Base-by-base conservation (phyloP, 2,888 invertebrate species). In the Anticlea derivata region DNA sequence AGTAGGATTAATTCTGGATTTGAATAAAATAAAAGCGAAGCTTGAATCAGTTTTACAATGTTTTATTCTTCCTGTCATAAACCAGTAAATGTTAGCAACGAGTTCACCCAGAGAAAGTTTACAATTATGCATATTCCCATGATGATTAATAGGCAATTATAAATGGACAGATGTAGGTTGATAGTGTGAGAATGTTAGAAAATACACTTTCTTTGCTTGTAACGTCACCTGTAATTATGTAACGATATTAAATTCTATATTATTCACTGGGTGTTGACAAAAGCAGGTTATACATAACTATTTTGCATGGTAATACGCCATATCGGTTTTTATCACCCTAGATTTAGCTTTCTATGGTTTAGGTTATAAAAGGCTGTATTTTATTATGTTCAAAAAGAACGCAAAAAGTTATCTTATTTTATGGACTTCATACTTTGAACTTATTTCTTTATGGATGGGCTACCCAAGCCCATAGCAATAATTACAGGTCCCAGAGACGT, bases 91-190 rank as follows among this genome's bases (percentile, higher is more conserved):
- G 43, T 23, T 44, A 11, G 24, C 29, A 47, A 46, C 33, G 22
- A 50, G 30, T 30, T 43, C 35, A 35, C 30, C 35, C 7, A 45
- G 55, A 50, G 61, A 61, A 61, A 61, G 61, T 56, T 33, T 7
- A 38, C 44, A 39, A 41, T 43, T 39, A 50, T 40, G 50, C 37
- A 50, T 45, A 50, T 61, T 61, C 61, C 59, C 61, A 59, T 53
- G 57, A 41, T 37, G 47, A 49, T 39, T 49, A 50, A 61, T 52
- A 38, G 38, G 33, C 26, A 44, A 55, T 58, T 41, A 59, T 20
- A 53, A 44, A 50, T 50, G 37, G 52, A 58, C 56, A 54, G 39
- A 44, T 50, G 49, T 49, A 61, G 55, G 55, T 44, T 49, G 50
- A 31, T 50, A 41, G 47, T 44, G 43, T 38, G 52, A 43, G 39